Evolutionary conservation across 1,140 invertebrate genomes (phyloP), one percentile per base, ranked within the genome.

Genomic region (Copidosoma floridanum): DNA sequence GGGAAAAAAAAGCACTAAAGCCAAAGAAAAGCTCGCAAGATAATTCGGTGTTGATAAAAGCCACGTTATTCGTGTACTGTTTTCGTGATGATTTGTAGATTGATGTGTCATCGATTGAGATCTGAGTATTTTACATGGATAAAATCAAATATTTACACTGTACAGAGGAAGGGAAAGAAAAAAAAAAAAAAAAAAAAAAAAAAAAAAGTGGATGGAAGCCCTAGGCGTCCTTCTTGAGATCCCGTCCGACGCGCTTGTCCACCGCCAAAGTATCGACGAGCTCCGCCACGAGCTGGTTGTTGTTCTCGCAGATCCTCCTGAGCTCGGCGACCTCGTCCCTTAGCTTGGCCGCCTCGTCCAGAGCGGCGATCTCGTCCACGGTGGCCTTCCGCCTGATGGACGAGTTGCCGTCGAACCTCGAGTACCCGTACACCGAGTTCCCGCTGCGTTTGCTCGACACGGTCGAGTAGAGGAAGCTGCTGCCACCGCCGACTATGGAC

Each of bases 251-350:
- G n/a, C n/a, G n/a, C n/a, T n/a, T n/a, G n/a, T n/a, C n/a, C 37
- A 70, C 61, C 23, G 47, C 46, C 23, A 74, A 55, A 12, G 51
- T 32, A 21, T 60, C 62, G 18, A 70, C 27, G 16, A 77, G 63
- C 41, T 76, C 67, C 12, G 67, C 70, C 37, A 77, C 73, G 3
- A 77, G 65, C 51, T 65, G 54, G 26, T 72, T 64, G 58, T 76
- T 77, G 14, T 61, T 68, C 11, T 77, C 70, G 18, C 74, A 77
- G 12, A 76, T 71, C 16, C 67, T 69, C 11, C 56, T 75, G 18
- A 77, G 54, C 37, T 75, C 69, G 0, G 59, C 11, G 2, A 77
- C 66, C 51, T 75, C 72, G 0, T 67, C 67, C 32, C 69, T 69
- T 0, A 72, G 50, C 38, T 53, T 69, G 1, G 41, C n/a, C 0